Percentiles rank a stretch among this genome's conserved stretches.
Evolutionary conservation across 35 echinoderm and acorn worm genomes (phyloP).

Genomic region (Ptychodera flava): DNA sequence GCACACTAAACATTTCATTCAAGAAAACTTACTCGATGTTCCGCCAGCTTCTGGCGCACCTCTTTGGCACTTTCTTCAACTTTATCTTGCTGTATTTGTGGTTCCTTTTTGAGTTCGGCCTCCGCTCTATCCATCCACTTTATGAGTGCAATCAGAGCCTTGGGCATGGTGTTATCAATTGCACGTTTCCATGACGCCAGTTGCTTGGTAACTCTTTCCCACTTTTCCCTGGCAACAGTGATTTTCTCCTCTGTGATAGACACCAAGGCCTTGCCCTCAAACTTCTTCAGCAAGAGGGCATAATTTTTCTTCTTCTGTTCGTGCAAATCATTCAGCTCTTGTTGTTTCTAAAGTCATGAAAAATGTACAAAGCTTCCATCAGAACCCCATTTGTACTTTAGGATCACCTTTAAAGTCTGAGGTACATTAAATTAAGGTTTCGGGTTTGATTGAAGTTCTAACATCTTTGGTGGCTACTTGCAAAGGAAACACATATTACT

Average conservation of each 20-base stretch:
- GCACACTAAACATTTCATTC: too few relatives aligned
- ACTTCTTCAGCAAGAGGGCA: slow-evolving; percentile 64
- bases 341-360: slow-evolving; percentile 49
- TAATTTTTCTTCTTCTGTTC: slow-evolving; percentile 46
- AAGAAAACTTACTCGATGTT: slow-evolving; percentile 52
- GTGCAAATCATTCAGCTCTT: slow-evolving; percentile 60
- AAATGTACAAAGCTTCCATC: background rate
- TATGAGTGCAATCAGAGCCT: slow-evolving; percentile 40
- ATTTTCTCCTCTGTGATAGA: slow-evolving; percentile 65
- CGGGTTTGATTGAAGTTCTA: too few relatives aligned
- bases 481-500: too few relatives aligned
- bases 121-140: slow-evolving; percentile 82
- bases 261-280: slow-evolving; percentile 60
- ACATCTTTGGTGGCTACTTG: too few relatives aligned
- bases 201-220: slow-evolving; percentile 53
- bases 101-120: slow-evolving; percentile 45
- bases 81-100: slow-evolving; percentile 47
- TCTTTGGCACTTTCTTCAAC: slow-evolving; percentile 78
- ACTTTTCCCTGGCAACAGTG: slow-evolving; percentile 53
- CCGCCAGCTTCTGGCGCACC: slow-evolving; percentile 51
- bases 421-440: too few relatives aligned
- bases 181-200: slow-evolving; percentile 61
- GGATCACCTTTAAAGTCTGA: too few relatives aligned
- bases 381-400: too few relatives aligned
- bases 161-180: slow-evolving; percentile 64